Evolutionary conservation across 1,140 invertebrate genomes (phyloP).

Genomic region (Drosophila kurseongensis): DNA sequence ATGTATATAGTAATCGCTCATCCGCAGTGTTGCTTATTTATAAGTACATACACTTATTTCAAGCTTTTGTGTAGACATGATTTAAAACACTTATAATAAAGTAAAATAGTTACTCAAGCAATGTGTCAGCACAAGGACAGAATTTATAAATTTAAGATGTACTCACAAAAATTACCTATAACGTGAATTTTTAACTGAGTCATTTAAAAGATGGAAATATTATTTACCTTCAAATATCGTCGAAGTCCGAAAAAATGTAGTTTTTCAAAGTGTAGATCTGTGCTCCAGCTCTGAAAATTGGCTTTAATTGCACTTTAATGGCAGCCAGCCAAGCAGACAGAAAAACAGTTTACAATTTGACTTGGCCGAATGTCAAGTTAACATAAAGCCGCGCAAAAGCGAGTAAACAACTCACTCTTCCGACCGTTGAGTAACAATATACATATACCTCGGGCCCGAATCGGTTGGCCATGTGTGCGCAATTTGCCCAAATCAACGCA

Average conservation of each 20-base stretch:
- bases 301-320: conserved; percentile 72
- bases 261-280: conserved; percentile 23
- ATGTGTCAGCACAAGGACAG: no score
- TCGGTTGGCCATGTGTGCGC: conserved; percentile 15
- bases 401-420: conserved; percentile 39
- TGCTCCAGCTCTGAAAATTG: conserved; percentile 37
- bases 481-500: conserved; percentile 55
- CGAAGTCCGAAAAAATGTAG: not conserved
- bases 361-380: conserved; percentile 79
- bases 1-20: no score
- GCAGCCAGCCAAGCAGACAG: conserved; percentile 58
- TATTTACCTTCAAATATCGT: no score
- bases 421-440: conserved; percentile 56
- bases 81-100: no score
- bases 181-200: no score
- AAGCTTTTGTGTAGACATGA: no score
- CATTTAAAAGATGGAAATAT: no score
- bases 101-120: no score
- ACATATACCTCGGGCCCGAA: conserved; percentile 41
- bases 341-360: conserved; percentile 62
- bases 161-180: no score
- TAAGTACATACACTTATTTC: no score
- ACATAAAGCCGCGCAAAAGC: conserved; percentile 45
- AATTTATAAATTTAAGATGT: no score
- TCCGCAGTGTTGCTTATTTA: no score